These are phyloP conservation scores for Mormyrus proboscirostris DNA, from an alignment of 2,797 vertebrate genomes.

Conservation along the genomic window DNA sequence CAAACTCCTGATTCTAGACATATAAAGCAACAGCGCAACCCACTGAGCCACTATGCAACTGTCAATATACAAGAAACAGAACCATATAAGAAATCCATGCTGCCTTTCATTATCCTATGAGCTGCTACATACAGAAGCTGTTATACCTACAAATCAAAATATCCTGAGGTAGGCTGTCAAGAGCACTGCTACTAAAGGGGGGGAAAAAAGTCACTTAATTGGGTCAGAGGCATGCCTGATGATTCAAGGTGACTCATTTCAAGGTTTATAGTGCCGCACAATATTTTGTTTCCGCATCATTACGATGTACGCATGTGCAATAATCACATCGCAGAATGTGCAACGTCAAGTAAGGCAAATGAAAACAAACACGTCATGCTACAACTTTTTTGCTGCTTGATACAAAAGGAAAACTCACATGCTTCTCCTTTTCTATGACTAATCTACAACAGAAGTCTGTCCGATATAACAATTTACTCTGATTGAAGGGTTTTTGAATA, in stretches of 20 bases:
- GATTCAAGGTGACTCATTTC: neutral
- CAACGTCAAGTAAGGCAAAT: neutral
- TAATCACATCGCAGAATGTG: neutral
- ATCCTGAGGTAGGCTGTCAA: neutral
- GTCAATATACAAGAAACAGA: neutral
- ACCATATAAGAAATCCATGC: neutral
- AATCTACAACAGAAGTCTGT: neutral
- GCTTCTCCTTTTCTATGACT: neutral
- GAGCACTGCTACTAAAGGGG: neutral
- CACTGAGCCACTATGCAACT: neutral
- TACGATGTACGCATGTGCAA: neutral
- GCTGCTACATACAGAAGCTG: neutral
- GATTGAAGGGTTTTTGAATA: neutral
- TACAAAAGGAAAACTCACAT: neutral
- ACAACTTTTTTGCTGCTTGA: neutral
- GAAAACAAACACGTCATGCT: neutral
- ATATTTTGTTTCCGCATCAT: neutral
- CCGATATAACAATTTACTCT: neutral
- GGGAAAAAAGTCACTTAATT: neutral
- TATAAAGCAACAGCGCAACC: neutral
- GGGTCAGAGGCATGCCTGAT: neutral
- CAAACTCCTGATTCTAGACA: neutral
- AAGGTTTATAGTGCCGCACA: neutral
- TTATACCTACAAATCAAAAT: neutral
- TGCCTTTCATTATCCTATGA: neutral